Evolutionary conservation across 1,140 invertebrate genomes (phyloP), one percentile per base, ranked within the genome.

Genomic region (Pectinophora gossypiella): DNA sequence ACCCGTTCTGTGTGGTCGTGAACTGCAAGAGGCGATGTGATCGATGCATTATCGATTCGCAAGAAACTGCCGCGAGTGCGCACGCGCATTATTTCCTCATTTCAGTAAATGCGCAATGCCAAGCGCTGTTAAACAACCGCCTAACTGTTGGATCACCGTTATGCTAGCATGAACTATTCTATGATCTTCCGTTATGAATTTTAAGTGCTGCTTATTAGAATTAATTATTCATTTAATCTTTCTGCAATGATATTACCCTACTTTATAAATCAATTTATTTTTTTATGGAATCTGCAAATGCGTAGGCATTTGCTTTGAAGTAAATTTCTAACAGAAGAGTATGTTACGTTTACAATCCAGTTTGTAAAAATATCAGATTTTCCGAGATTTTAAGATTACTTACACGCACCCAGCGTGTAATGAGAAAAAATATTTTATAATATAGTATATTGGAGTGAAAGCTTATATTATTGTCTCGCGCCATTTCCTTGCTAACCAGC

Each of bases 401-500:
- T n/a, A n/a, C n/a, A n/a, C n/a, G n/a, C n/a, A n/a, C n/a, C n/a
- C n/a, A n/a, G n/a, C n/a, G n/a, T n/a, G n/a, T n/a, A n/a, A n/a
- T n/a, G n/a, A n/a, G n/a, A n/a, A n/a, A n/a, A n/a, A n/a, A n/a
- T n/a, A n/a, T n/a, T n/a, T n/a, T n/a, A n/a, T n/a, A n/a, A n/a
- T n/a, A n/a, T n/a, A n/a, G n/a, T n/a, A n/a, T 32, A 19, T 40
- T 40, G 2, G 6, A 20, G 72, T 68, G 78, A 81, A 81, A 84
- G 74, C 72, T 66, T 57, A 61, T 65, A 51, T 57, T 48, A 64
- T 72, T 62, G 67, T 64, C 48, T 63, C 62, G 75, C 68, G 56
- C 64, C 64, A 80, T 79, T 83, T 80, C 69, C 59, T 66, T 65
- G n/a, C n/a, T n/a, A n/a, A n/a, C n/a, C n/a, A n/a, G n/a, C 71